These are phyloP conservation scores for Aptenodytes patagonicus DNA, from an alignment of 2,113 vertebrate species.

Conservation along the genomic window DNA sequence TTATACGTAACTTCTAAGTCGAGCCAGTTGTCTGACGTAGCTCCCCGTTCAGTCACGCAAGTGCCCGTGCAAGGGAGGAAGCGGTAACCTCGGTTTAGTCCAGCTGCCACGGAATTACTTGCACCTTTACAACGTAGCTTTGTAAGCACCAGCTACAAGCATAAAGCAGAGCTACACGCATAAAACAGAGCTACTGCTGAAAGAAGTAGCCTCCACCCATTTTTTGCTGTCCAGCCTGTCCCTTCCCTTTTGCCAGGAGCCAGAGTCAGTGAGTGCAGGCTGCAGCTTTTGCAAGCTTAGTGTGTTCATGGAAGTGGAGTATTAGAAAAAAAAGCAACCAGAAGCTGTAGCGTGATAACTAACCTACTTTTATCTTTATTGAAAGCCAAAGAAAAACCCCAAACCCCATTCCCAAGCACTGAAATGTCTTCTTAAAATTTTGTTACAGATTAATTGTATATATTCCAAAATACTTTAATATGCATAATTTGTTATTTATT, in stretches of 20 bases:
- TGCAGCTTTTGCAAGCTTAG: not conserved
- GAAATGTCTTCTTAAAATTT: not conserved
- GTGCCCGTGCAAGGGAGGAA: not conserved
- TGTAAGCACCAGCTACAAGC: not conserved
- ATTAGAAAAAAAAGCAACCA: not conserved
- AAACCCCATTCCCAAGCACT: not conserved
- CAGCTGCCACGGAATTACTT: not conserved
- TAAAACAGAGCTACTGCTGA: not conserved
- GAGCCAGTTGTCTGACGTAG: not conserved
- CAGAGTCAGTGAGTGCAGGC: not conserved
- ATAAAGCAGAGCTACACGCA: not conserved
- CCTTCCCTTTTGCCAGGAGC: not conserved
- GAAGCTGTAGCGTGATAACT: not conserved
- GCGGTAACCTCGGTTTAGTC: not conserved
- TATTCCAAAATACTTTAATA: not conserved
- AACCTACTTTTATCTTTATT: not conserved
- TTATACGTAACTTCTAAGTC: rapidly evolving
- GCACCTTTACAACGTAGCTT: not conserved
- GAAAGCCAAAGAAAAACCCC: not conserved
- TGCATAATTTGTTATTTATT: not conserved
- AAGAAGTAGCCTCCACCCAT: not conserved
- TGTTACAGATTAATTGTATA: not conserved
- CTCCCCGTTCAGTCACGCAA: rapidly evolving
- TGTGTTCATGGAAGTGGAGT: not conserved
- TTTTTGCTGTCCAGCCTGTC: not conserved